Percentiles rank a stretch among this genome's conserved stretches.
Evolutionary conservation across 2,888 invertebrate species (phyloP).

Genomic region (Melipona bicolor): DNA sequence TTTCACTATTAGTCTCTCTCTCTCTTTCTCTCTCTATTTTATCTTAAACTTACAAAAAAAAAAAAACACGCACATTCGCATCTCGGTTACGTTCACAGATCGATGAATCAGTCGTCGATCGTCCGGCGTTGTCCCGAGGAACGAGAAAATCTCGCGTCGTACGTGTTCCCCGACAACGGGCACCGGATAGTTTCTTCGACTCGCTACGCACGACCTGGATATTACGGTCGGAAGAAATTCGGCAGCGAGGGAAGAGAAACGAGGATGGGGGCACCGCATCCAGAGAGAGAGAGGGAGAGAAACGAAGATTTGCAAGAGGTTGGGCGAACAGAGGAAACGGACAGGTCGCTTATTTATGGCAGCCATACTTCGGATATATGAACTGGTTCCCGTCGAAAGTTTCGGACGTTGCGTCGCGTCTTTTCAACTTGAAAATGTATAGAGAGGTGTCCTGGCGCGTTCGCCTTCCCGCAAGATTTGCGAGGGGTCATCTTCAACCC

Average conservation of each 20-base stretch:
- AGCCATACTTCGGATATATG: conserved; percentile 84
- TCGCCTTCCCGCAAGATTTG: conserved; percentile 76
- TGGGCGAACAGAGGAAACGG: conserved; percentile 82
- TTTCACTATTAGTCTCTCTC: too few relatives aligned
- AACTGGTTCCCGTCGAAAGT: conserved; percentile 84
- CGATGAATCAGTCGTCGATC: not conserved
- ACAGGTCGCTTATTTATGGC: conserved; percentile 84
- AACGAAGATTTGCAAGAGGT: conserved; percentile 69
- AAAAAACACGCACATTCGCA: too few relatives aligned
- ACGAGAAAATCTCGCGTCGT: conserved; percentile 8
- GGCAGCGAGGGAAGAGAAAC: conserved; percentile 10
- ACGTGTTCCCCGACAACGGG: conserved; percentile 11
- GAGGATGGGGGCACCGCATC: too few relatives aligned
- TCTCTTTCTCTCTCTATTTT: too few relatives aligned
- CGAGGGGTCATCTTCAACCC: conserved; percentile 80
- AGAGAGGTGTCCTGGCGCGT: conserved; percentile 77
- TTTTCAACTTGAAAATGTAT: conserved; percentile 83
- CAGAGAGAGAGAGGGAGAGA: not conserved
- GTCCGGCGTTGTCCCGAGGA: not conserved
- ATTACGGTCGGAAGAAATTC: conserved; percentile 69
- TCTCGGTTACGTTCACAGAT: not conserved
- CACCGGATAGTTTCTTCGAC: conserved; percentile 27
- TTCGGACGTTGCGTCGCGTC: conserved; percentile 82
- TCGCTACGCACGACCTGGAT: conserved; percentile 63
- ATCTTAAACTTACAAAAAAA: too few relatives aligned